These are phyloP conservation scores for Connochaetes taurinus DNA, from an alignment of 2,113 vertebrate genomes.

Conservation along the genomic window DNA sequence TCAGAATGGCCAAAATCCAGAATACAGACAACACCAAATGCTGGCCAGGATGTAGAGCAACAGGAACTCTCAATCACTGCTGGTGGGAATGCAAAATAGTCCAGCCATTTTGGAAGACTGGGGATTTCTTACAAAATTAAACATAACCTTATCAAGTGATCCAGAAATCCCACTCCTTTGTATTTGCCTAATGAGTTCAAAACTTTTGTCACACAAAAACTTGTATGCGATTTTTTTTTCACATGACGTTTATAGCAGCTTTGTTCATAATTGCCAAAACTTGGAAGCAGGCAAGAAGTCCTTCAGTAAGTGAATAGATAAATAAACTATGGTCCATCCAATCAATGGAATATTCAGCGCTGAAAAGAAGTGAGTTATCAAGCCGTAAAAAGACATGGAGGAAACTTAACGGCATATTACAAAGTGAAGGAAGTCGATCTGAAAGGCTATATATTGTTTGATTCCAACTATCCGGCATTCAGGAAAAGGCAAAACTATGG, in stretches of 20 bases:
- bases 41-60: neutral
- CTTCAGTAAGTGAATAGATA: neutral
- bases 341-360: neutral
- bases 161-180: neutral
- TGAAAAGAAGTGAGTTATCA: neutral
- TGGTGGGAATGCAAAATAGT: neutral
- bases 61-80: neutral
- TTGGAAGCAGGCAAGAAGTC: neutral
- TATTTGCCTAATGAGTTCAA: neutral
- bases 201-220: neutral
- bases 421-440: neutral
- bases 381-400: neutral
- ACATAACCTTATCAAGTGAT: neutral
- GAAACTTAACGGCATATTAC: neutral
- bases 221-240: neutral
- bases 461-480: neutral
- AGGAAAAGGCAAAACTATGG: neutral
- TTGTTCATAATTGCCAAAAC: neutral
- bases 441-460: neutral
- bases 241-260: neutral
- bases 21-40: neutral
- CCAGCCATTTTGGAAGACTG: neutral
- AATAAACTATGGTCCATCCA: neutral
- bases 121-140: neutral
- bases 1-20: neutral